Evolutionary conservation across 2,113 vertebrate genomes (phyloP).

Genomic region (Neotoma lepida): DNA sequence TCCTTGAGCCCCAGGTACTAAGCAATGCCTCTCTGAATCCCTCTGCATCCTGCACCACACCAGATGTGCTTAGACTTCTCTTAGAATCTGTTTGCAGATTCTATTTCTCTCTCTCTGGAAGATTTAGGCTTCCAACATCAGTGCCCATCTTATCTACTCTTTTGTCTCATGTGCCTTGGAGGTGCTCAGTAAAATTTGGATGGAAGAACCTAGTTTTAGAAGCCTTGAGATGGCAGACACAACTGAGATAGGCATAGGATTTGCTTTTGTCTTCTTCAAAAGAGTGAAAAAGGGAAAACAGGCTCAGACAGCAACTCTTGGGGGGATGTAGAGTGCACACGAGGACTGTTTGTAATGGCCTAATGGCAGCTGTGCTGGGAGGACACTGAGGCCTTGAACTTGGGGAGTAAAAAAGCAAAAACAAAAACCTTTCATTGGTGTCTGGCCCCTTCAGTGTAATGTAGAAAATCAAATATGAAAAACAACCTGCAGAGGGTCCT

Average conservation of each 20-base stretch:
- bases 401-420: constrained; percentile 18
- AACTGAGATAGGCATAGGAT: not conserved
- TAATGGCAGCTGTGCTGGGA: not conserved
- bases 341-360: not conserved
- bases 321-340: not conserved
- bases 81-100: not conserved
- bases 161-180: not conserved
- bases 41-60: not conserved
- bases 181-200: not conserved
- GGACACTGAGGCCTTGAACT: not conserved
- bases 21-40: not conserved
- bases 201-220: not conserved
- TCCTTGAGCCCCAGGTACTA: not conserved
- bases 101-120: not conserved
- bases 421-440: not conserved
- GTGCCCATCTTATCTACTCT: not conserved
- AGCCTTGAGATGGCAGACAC: not conserved
- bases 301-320: not conserved
- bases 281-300: not conserved
- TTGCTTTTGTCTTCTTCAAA: not conserved
- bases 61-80: not conserved
- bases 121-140: not conserved
- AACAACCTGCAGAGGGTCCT: not conserved
- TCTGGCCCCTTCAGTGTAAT: not conserved
- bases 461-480: constrained; percentile 41